Evolutionary conservation across 1,140 invertebrate genomes (phyloP).

Genomic region (Brachionus plicatilis): DNA sequence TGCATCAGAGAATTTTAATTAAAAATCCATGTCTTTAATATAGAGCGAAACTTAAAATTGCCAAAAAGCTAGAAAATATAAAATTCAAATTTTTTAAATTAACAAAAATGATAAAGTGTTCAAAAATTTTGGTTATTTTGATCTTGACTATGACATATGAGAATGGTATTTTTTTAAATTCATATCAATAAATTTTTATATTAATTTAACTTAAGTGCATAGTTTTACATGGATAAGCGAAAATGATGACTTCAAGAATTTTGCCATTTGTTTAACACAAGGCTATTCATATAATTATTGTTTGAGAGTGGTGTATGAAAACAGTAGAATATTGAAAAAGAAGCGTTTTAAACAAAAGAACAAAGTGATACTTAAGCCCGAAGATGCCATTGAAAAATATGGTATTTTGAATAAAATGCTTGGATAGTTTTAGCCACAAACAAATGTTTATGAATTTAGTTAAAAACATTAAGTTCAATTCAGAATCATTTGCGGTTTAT

Average conservation of each 20-base stretch:
- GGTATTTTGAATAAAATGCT: not conserved
- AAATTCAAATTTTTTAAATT: not conserved
- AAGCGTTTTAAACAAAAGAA: not conserved
- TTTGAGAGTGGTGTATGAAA: constrained; percentile 5
- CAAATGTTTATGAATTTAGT: not conserved
- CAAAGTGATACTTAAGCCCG: not conserved
- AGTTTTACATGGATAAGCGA: not conserved
- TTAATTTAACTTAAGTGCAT: not conserved
- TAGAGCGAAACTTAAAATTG: not conserved
- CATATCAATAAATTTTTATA: not conserved
- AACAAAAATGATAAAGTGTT: not conserved
- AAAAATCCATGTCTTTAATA: not conserved
- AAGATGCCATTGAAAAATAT: not conserved
- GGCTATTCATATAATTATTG: not conserved
- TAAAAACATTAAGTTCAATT: not conserved
- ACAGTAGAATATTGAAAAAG: not conserved
- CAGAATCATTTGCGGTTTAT: not conserved
- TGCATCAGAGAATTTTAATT: not conserved
- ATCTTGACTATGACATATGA: not conserved
- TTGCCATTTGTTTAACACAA: not conserved
- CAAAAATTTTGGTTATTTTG: not conserved
- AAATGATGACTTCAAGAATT: constrained; percentile 11
- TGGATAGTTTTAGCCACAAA: not conserved
- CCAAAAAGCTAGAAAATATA: not conserved
- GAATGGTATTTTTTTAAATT: not conserved